phyloP scores from a whole-genome alignment of 2,888 invertebrate genomes.

The Rotaria sp. region DNA sequence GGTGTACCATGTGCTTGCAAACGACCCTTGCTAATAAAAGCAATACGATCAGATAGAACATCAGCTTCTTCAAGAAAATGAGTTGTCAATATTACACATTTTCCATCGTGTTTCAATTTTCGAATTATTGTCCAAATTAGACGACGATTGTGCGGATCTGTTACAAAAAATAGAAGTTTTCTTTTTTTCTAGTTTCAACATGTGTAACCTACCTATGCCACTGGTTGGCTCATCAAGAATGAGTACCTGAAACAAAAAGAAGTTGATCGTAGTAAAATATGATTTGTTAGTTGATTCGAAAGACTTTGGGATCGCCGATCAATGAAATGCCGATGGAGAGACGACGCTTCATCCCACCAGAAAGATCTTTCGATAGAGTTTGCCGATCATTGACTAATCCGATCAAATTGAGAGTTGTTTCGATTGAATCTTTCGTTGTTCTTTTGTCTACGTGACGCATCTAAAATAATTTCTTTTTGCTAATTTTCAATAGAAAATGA shows the following conservation, averaged over 20 bases:
- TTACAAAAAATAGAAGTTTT: neutral
- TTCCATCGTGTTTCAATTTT: slow-evolving; percentile 30
- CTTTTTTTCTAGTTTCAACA: no score
- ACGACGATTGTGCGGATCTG: neutral
- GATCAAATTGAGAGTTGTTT: neutral
- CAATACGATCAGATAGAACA: slow-evolving; percentile 41
- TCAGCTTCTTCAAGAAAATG: slow-evolving; percentile 40
- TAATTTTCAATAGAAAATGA: no score
- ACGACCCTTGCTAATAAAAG: slow-evolving; percentile 36
- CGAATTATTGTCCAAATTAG: slow-evolving; percentile 31
- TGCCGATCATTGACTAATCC: neutral
- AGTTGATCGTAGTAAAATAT: no score
- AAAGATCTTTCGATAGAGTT: neutral
- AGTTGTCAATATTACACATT: slow-evolving; percentile 36
- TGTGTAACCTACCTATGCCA: neutral
- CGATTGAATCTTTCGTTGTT: neutral
- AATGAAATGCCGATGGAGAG: neutral
- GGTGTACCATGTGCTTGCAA: slow-evolving; percentile 37
- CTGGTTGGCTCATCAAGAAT: neutral
- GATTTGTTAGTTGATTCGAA: neutral
- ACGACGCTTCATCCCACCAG: neutral
- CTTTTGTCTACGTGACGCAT: neutral
- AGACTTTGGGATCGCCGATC: neutral
- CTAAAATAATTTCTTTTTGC: no score
- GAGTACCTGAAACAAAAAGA: no score